Conservation (phyloP, 2,113 vertebrate species). For the Psittacus erithacus region DNA sequence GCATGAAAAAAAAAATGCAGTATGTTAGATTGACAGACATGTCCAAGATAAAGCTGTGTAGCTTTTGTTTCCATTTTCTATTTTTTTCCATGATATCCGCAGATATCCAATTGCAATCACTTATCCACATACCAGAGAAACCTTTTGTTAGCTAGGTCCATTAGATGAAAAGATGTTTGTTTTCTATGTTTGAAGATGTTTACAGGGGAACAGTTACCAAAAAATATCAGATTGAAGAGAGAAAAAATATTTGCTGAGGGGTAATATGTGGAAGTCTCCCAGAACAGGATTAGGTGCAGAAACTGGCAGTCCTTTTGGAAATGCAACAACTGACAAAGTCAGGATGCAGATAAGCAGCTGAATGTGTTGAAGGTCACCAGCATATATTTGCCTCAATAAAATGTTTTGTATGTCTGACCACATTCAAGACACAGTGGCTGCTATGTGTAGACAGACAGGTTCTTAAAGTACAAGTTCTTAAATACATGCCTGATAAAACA, state of each 20-base stretch:
- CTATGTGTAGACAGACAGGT: background rate
- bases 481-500: background rate
- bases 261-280: background rate
- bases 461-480: background rate
- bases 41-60: background rate
- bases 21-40: background rate
- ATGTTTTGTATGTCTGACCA: accelerated
- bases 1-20: background rate
- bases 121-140: background rate
- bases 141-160: background rate
- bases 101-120: background rate
- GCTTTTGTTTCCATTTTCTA: background rate
- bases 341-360: background rate
- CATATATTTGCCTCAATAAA: background rate
- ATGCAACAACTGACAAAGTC: background rate
- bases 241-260: background rate
- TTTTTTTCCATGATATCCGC: background rate
- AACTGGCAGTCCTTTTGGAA: background rate
- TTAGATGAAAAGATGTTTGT: background rate
- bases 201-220: background rate
- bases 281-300: background rate
- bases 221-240: background rate
- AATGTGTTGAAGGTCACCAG: background rate
- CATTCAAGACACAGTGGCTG: background rate
- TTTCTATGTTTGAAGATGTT: background rate